Base-by-base conservation (phyloP, 2,797 vertebrate species). In the Gymnothorax reevesii region DNA sequence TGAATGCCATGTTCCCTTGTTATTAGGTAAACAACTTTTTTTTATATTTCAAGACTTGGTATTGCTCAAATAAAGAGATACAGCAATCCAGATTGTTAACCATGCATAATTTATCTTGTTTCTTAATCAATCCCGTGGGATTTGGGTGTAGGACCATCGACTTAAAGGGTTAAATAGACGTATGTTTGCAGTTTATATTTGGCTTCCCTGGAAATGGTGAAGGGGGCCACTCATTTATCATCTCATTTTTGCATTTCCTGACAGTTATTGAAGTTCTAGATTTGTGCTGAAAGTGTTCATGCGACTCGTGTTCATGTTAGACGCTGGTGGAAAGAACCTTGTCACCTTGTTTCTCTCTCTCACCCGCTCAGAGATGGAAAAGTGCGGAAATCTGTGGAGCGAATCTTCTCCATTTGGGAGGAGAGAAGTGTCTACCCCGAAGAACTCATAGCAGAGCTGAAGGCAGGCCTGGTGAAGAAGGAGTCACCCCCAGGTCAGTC, bases 351-450 rank as follows among this genome's bases (percentile, higher is more conserved):
- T 75, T 75, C 10, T 77, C 12, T 59, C 52, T 2, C n/a, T 52
- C n/a, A n/a, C 55, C 49, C 49, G 3, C n/a, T 10, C 90, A 99
- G 99, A 94, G 99, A 99, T 89, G 95, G 93, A 0, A 98, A 98
- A 0, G 97, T 99, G 42, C 97, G 97, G 49, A 98, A 97, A 90
- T 98, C 98, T 13, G 94, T 99, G 59, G 99, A 99, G 83, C 96
- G 99, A 88, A 98, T 99, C 91, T 98, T 99, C 92, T 95, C 96
- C 82, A 99, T 99, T 89, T 99, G 98, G 99, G 98, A 99, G 93
- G 98, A 99, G 91, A 96, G 99, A 87, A 98, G 96, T 0, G 97
- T 99, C 83, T 99, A 99, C 90, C 96, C 97, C 0, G 98, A 98
- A 91, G 98, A 99, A 85, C 96, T 98, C 84, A 97, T 99, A 86